Conservation (phyloP, 2,888 invertebrate species). For the Brenthis ino region DNA sequence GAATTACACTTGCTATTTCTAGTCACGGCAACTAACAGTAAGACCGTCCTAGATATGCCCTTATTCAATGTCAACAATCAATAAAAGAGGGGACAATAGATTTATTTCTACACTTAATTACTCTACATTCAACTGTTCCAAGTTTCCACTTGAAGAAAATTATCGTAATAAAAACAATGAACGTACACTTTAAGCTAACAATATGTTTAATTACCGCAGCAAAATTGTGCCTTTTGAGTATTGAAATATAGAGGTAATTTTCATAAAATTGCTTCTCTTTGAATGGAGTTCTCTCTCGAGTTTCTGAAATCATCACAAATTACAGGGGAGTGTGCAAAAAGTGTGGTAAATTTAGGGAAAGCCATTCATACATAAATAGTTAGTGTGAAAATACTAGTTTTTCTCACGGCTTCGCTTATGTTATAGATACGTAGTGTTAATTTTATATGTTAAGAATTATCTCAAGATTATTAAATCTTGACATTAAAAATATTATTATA, state of each 20-base stretch:
- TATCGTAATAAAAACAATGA: conserved; percentile 11
- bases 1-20: no score
- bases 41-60: no score
- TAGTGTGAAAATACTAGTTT: not conserved
- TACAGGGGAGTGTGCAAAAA: not conserved
- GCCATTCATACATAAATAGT: not conserved
- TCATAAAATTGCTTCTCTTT: not conserved
- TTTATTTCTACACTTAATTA: no score
- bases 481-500: no score
- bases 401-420: no score
- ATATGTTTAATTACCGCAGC: conserved; percentile 13
- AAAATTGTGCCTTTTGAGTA: not conserved
- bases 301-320: conserved; percentile 11
- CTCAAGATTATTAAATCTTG: no score
- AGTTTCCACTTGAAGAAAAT: not conserved
- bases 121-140: not conserved
- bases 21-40: no score
- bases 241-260: conserved; percentile 4
- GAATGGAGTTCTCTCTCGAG: not conserved
- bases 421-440: no score
- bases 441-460: no score
- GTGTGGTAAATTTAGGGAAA: not conserved
- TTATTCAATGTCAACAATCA: no score
- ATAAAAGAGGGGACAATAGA: no score
- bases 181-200: not conserved